phyloP scores from a whole-genome alignment of 2,113 vertebrate genomes.

The Noturus placidus region DNA sequence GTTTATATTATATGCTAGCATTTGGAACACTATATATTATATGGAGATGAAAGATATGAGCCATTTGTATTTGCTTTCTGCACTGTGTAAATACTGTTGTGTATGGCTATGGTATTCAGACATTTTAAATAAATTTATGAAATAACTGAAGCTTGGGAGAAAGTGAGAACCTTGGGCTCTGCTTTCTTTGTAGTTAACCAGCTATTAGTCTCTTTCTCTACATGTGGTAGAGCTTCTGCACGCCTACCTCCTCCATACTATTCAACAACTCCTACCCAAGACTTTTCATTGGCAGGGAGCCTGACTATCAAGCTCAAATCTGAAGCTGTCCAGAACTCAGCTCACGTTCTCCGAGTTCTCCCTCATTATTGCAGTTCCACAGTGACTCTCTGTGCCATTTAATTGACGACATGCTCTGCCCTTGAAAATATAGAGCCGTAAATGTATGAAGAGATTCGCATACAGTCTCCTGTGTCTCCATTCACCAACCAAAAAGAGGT shows the following conservation, averaged over 20 bases:
- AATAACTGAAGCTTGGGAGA: neutral
- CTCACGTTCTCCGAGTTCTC: neutral
- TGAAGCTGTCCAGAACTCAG: neutral
- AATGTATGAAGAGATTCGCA: neutral
- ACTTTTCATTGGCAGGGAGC: neutral
- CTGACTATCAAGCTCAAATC: neutral
- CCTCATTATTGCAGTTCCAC: neutral
- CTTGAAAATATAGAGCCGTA: neutral
- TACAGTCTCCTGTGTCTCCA: neutral
- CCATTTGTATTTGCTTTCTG: neutral
- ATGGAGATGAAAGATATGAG: neutral
- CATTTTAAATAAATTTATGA: slow-evolving; percentile 59
- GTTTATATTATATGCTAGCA: neutral
- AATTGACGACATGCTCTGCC: neutral
- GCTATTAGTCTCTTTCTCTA: neutral
- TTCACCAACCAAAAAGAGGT: neutral
- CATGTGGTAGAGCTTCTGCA: neutral
- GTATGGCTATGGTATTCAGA: neutral
- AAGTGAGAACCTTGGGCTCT: neutral
- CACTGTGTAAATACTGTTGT: neutral
- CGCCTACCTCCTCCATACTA: neutral
- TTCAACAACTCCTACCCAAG: neutral
- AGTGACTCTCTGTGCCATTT: neutral
- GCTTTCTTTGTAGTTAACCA: neutral
- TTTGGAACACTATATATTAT: neutral